Base-by-base conservation (phyloP, 2,113 vertebrate genomes). In the Entosphenus tridentatus region DNA sequence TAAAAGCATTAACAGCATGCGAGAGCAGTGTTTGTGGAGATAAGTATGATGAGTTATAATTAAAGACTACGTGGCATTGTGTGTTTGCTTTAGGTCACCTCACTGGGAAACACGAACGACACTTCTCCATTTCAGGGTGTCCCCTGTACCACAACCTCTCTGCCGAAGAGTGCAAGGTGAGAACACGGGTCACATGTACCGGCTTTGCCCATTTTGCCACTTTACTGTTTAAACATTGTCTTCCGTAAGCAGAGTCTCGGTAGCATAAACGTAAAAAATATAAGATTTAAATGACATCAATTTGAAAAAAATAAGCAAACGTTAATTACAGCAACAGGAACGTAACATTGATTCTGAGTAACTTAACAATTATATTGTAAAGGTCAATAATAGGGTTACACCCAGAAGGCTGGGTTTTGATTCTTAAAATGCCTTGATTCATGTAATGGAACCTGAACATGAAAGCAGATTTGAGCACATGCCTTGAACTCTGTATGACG, bases 111-210 rank as follows among this genome's bases (percentile, higher is more conserved):
- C 93, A 98, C 0, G 93, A 98, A 75, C 81, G 92, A 21, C 93
- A 98, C 73, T 98, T 98, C 78, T 90, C 92, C 72, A 95, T 96
- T 72, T 96, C 93, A 11, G 93, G 93, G 2, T 98, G 93, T 69
- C 93, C 93, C 0, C 84, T 96, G 0, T 98, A 98, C 75, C 93
- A 96, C 77, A 98, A 98, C 71, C 86, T 96, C 1, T 98, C 92
- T 55, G 93, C 90, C 54, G 93, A 96, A 3, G 93, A 98, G 70
- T 98, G 93, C 84, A 96, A 98, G 82, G 93, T 95, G 75, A 75
- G 58, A 17, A 57, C 18, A 12, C 39, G 39, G 39, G 39, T 39
- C 39, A 39, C 39, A 39, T 39, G 39, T 39, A 39, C 39, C 13
- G 4, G 12, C 56, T 70, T 6, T 70, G 58, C 70, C 57, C 58